phyloP scores from a whole-genome alignment of 2,113 vertebrate genomes.

The Melanocharis versteri region DNA sequence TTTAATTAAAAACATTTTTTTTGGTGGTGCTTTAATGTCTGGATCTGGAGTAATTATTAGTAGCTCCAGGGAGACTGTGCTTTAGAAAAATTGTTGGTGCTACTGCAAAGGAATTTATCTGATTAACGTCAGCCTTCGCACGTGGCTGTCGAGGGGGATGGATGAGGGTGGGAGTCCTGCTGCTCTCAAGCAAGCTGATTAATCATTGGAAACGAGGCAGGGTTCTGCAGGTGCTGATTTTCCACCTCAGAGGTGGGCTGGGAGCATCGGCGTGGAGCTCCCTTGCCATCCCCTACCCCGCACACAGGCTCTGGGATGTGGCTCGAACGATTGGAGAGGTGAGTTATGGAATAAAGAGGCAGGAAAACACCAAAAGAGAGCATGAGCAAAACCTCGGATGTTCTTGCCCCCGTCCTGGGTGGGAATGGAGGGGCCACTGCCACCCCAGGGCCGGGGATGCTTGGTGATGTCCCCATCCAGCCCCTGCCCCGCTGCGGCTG shows the following conservation, averaged over 20 bases:
- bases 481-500: accelerated
- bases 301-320: accelerated
- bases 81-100: slow-evolving; percentile 68
- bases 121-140: slow-evolving; percentile 59
- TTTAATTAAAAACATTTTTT: slow-evolving; percentile 73
- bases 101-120: slow-evolving; percentile 61
- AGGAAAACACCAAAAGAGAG: background rate
- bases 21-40: slow-evolving; percentile 64
- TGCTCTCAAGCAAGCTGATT: slow-evolving; percentile 8
- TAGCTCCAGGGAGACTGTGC: slow-evolving; percentile 63
- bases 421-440: background rate
- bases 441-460: background rate
- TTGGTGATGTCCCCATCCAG: background rate
- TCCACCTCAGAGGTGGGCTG: background rate
- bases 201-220: background rate
- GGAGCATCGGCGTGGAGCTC: background rate
- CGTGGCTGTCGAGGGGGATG: background rate
- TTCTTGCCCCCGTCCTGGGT: background rate
- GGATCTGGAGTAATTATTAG: slow-evolving; percentile 71
- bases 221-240: background rate
- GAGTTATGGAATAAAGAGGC: background rate
- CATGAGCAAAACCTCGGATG: background rate
- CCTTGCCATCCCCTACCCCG: background rate
- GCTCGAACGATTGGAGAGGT: background rate
- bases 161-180: background rate